Percentiles rank a stretch among this genome's conserved stretches.
phyloP scores from a whole-genome alignment of 2,888 invertebrate species.

The Oegoconia quadripuncta region DNA sequence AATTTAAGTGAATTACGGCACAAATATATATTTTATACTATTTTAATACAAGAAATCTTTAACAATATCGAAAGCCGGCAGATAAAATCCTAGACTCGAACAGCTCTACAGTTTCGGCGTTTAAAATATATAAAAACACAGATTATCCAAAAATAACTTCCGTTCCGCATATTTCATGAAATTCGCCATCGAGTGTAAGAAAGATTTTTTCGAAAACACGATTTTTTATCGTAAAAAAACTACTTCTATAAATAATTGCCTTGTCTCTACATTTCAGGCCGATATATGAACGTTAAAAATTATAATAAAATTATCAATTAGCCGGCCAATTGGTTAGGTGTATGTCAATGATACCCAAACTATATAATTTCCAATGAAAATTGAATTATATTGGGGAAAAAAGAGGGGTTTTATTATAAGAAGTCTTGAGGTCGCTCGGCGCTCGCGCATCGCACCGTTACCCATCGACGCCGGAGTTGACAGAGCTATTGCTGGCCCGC shows the following conservation, averaged over 20 bases:
- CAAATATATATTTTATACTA: too few relatives aligned
- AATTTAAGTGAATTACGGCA: too few relatives aligned
- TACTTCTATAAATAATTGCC: constrained; percentile 30
- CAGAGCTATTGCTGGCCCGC: constrained; percentile 35
- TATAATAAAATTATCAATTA: neutral
- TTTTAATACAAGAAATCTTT: too few relatives aligned
- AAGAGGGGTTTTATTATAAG: constrained; percentile 47
- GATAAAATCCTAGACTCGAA: too few relatives aligned
- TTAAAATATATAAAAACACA: neutral
- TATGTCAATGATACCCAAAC: constrained; percentile 27
- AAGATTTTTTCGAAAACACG: constrained; percentile 29
- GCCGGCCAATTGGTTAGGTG: constrained; percentile 22
- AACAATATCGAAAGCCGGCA: neutral
- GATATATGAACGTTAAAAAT: neutral
- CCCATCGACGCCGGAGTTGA: constrained; percentile 27
- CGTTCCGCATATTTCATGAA: neutral
- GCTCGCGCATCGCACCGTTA: constrained; percentile 47
- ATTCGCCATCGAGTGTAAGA: constrained; percentile 6
- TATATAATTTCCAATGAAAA: constrained; percentile 48
- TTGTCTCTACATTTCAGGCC: neutral
- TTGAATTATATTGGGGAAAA: constrained; percentile 50
- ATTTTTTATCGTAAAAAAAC: constrained; percentile 33
- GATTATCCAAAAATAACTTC: neutral
- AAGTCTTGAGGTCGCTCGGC: constrained; percentile 44
- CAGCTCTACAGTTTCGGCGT: too few relatives aligned